Conservation (phyloP, 1,140 invertebrate genomes). For the Drosophila chauvacae region DNA sequence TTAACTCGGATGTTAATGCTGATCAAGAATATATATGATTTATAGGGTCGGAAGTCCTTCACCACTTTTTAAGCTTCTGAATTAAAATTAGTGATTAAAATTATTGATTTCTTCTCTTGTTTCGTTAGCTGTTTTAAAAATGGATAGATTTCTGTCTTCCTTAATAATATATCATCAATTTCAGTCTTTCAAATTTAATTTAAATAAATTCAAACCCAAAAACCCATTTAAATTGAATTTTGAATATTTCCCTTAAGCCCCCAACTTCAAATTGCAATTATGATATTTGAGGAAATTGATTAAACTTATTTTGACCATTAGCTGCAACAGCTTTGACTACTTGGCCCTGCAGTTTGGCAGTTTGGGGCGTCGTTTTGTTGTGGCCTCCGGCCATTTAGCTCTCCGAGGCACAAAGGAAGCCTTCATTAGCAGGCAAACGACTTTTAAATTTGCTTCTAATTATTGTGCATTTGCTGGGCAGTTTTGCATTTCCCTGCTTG, state of each 20-base stretch:
- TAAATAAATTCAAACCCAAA: not conserved
- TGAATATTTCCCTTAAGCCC: too few species aligned
- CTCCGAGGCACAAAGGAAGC: slow-evolving; percentile 39
- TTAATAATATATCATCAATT: not conserved
- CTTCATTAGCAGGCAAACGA: slow-evolving; percentile 56
- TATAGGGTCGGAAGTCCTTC: too few species aligned
- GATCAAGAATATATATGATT: too few species aligned
- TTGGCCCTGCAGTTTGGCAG: slow-evolving; percentile 14
- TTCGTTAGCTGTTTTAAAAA: not conserved
- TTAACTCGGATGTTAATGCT: too few species aligned
- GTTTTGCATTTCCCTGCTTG: slow-evolving; percentile 61
- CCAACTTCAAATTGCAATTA: slow-evolving; percentile 13
- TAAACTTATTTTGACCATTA: slow-evolving; percentile 42
- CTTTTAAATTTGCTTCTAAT: slow-evolving; percentile 74
- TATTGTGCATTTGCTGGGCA: slow-evolving; percentile 72
- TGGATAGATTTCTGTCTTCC: too few species aligned
- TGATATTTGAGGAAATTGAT: slow-evolving; percentile 16
- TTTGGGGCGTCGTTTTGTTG: slow-evolving; percentile 4
- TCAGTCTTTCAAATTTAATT: not conserved
- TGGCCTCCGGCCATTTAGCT: slow-evolving; percentile 11
- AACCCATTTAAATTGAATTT: not conserved
- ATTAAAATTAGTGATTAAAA: too few species aligned
- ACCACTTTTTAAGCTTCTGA: too few species aligned
- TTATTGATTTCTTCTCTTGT: not conserved
- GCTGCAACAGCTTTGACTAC: slow-evolving; percentile 18